Percentiles rank a stretch among this genome's conserved stretches.
Evolutionary conservation across 2,797 vertebrate genomes (phyloP).

Genomic region (Poecilia wingei): DNA sequence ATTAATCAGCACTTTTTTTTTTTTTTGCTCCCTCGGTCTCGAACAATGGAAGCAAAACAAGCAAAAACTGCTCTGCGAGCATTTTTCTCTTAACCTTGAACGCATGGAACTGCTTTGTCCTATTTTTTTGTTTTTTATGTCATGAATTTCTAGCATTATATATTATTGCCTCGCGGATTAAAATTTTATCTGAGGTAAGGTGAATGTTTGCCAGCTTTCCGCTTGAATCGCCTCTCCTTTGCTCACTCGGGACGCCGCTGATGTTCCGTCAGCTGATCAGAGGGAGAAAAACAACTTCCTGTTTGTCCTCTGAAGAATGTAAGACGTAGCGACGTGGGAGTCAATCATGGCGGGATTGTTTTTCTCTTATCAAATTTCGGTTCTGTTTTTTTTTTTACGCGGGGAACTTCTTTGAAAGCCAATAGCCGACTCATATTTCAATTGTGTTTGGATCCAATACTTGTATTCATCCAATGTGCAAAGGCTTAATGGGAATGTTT

Average conservation of each 20-base stretch:
- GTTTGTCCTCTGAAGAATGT: slow-evolving; percentile 16
- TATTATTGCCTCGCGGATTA: slow-evolving; percentile 38
- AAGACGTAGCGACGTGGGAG: not conserved
- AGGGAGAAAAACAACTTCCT: not conserved
- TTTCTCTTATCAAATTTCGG: not conserved
- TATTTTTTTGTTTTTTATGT: slow-evolving; percentile 29
- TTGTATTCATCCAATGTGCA: not conserved
- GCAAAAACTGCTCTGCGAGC: slow-evolving; percentile 36
- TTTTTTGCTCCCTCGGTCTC: slow-evolving; percentile 29
- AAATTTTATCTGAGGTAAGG: slow-evolving; percentile 49
- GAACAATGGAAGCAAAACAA: slow-evolving; percentile 43
- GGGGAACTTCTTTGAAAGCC: slow-evolving; percentile 47
- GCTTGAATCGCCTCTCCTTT: not conserved
- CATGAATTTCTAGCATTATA: slow-evolving; percentile 38
- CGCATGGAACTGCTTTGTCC: slow-evolving; percentile 61
- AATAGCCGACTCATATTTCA: slow-evolving; percentile 17
- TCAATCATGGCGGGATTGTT: not conserved
- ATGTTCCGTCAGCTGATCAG: slow-evolving; percentile 11
- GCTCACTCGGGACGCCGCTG: slow-evolving; percentile 8
- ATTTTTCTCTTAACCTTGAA: slow-evolving; percentile 20
- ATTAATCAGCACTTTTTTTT: slow-evolving; percentile 61
- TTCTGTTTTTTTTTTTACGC: slow-evolving; percentile 11
- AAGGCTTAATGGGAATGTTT: not conserved
- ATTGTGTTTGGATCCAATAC: slow-evolving; percentile 23
- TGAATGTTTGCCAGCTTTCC: slow-evolving; percentile 9